Conservation (phyloP, 2,113 vertebrate species). For the Podarcis muralis region DNA sequence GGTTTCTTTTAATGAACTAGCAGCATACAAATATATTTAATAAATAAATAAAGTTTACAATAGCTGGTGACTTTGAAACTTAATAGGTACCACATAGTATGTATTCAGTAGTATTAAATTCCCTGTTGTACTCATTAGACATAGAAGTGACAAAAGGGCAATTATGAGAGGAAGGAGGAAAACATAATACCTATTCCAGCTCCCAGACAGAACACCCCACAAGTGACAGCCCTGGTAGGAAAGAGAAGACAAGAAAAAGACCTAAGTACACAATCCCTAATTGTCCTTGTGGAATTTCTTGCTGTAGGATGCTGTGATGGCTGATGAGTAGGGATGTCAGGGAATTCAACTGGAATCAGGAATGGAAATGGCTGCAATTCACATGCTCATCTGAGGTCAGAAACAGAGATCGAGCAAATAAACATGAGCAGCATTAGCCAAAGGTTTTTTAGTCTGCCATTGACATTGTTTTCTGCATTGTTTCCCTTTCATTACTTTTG, state of each 20-base stretch:
- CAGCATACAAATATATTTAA: too few species aligned
- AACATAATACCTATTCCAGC: conserved; percentile 36
- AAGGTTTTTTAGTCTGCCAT: too few species aligned
- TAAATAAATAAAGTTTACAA: not conserved
- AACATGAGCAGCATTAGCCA: too few species aligned
- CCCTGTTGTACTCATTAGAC: not conserved
- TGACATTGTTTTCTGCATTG: too few species aligned
- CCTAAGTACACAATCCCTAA: not conserved
- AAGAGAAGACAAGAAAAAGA: not conserved
- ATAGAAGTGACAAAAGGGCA: not conserved
- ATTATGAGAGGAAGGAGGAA: not conserved
- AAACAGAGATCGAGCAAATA: too few species aligned
- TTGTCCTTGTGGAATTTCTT: not conserved
- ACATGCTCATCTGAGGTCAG: too few species aligned
- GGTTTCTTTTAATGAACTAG: too few species aligned
- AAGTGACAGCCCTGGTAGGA: conserved; percentile 24
- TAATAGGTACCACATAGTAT: not conserved
- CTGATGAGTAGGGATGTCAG: not conserved
- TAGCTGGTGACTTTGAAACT: not conserved
- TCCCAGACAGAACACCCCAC: conserved; percentile 54
- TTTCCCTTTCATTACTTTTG: too few species aligned
- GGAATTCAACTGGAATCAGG: too few species aligned
- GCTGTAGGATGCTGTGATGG: not conserved
- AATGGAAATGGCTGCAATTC: too few species aligned
- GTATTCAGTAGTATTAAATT: not conserved